These are phyloP conservation scores for Minunthozetes semirufus DNA, from an alignment of 2,888 invertebrate genomes.

Conservation along the genomic window DNA sequence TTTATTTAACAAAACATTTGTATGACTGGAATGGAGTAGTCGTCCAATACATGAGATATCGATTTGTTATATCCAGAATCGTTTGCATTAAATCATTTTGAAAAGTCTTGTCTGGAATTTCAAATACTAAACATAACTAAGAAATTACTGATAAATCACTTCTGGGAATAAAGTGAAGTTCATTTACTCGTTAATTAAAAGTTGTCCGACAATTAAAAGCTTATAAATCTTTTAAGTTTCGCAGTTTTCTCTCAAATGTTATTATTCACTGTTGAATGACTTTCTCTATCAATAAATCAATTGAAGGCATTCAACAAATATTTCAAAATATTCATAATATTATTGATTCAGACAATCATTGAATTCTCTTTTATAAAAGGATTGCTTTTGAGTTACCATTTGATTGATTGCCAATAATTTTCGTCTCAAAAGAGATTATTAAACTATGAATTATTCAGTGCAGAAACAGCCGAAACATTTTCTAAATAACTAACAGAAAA, in stretches of 20 bases:
- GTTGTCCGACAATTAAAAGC: constrained; percentile 11
- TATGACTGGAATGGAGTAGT: too few relatives aligned
- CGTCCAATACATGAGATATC: too few relatives aligned
- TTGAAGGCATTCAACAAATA: constrained; percentile 3
- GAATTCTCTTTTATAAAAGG: not conserved
- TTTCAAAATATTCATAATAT: not conserved
- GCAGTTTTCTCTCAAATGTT: not conserved
- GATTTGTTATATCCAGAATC: too few relatives aligned
- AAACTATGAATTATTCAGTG: not conserved
- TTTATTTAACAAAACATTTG: too few relatives aligned
- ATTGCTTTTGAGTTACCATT: not conserved
- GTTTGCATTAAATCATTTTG: too few relatives aligned
- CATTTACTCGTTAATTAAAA: not conserved
- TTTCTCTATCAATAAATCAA: constrained; percentile 1
- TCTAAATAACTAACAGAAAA: not conserved
- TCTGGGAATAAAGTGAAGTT: not conserved
- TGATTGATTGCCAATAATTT: constrained; percentile 1
- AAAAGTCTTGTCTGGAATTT: not conserved
- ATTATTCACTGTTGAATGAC: constrained; percentile 15
- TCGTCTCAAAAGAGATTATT: not conserved
- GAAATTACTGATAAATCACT: not conserved
- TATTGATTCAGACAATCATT: constrained; percentile 13
- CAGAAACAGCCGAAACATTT: not conserved
- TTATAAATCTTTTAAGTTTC: not conserved
- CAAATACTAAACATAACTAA: not conserved